Evolutionary conservation across 2,888 invertebrate species (phyloP).

Genomic region (Acleris holmiana): DNA sequence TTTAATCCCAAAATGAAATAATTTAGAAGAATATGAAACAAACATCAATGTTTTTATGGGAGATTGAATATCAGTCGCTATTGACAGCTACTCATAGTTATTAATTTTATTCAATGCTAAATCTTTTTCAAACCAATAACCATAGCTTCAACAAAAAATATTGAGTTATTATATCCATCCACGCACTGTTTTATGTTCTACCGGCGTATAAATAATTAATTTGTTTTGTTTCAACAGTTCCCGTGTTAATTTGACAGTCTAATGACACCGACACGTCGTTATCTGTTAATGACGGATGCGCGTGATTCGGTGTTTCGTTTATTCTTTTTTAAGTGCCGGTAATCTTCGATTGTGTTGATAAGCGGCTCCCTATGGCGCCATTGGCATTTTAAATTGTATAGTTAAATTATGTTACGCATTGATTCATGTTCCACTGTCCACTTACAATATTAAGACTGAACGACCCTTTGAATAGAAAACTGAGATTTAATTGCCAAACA

Average conservation of each 20-base stretch:
- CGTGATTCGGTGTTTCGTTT: slow-evolving; percentile 9
- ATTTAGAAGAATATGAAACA: too few species aligned
- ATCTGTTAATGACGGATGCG: not conserved
- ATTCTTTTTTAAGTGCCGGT: not conserved
- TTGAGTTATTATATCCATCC: not conserved
- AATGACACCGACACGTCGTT: slow-evolving; percentile 10
- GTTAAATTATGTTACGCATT: not conserved
- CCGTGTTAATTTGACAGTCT: slow-evolving; percentile 10
- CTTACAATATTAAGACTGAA: too few species aligned
- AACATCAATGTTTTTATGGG: too few species aligned
- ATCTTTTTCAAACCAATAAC: too few species aligned
- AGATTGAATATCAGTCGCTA: too few species aligned
- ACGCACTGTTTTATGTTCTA: not conserved
- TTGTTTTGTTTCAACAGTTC: slow-evolving; percentile 5
- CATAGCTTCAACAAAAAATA: not conserved
- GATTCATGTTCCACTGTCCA: not conserved
- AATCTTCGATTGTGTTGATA: not conserved
- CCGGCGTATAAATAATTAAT: slow-evolving; percentile 7
- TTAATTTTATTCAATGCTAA: too few species aligned
- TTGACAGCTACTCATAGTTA: too few species aligned
- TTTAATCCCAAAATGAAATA: too few species aligned
- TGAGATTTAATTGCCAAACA: too few species aligned
- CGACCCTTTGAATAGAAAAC: too few species aligned
- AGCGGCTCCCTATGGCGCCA: slow-evolving; percentile 10
- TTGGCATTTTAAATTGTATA: not conserved